Evolutionary conservation across 2,113 vertebrate species (phyloP), one percentile per base, ranked within the genome.

Genomic region (Gadus chalcogrammus): DNA sequence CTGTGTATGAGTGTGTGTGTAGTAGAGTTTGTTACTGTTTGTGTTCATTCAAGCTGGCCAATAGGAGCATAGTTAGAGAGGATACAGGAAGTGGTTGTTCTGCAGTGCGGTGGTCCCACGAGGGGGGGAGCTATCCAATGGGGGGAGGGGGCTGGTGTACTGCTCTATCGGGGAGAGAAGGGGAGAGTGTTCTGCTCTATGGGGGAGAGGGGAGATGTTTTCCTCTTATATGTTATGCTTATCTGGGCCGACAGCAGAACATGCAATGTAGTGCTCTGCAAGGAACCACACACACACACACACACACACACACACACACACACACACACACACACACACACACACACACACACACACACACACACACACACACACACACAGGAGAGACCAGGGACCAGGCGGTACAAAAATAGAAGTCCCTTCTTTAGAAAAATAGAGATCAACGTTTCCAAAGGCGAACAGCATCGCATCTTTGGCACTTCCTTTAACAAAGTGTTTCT

Each of bases 351-450:
- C 48, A 56, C 66, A 55, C 22, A 67, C 52, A 56, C 28, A 63
- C 64, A n/a, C 55, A 24, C 27, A 48, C 70, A 68, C 62, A 63
- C 38, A 65, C 66, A 69, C 61, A 73, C 15, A 70, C 28, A 35
- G 31, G 24, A 24, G 24, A 64, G 72, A 80, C 64, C 71, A 69
- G 27, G 20, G 62, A 60, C 8, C 64, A 48, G 56, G 55, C 61
- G 65, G 65, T 63, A 79, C 13, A 82, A 83, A 85, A 87, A 85
- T 66, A 79, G 48, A 53, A 61, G 22, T 71, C 70, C 22, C 67
- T 78, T 85, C 55, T 38, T 74, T 90, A 89, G 81, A 90, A 90
- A 90, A 88, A 89, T 89, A 90, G 79, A 64, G 55, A 62, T n/a
- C 42, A 84, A 70, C 76, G 71, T 80, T 78, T 83, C 72, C 66